These are phyloP conservation scores for Ctenoplectra terminalis DNA, from an alignment of 1,140 invertebrate species.

Conservation along the genomic window DNA sequence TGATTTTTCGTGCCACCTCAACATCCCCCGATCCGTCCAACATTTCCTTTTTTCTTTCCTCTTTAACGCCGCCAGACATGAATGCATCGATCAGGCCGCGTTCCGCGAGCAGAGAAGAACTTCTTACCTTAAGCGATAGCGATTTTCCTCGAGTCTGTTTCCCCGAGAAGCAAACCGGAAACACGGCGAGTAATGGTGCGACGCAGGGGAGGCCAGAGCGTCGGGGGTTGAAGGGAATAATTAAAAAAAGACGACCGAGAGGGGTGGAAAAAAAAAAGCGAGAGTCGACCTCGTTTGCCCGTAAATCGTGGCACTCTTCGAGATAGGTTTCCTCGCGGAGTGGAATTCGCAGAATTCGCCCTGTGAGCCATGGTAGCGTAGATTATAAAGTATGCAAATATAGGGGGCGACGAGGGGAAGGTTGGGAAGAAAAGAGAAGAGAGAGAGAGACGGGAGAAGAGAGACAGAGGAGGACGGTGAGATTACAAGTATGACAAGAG, in stretches of 20 bases:
- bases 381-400: slow-evolving; percentile 75
- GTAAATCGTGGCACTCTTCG: slow-evolving; percentile 47
- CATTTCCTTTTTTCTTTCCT: slow-evolving; percentile 48
- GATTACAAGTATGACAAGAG: slow-evolving; percentile 61
- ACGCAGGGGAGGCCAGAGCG: background rate
- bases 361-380: slow-evolving; percentile 1
- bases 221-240: background rate
- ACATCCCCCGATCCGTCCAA: slow-evolving; percentile 61
- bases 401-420: background rate
- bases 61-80: background rate
- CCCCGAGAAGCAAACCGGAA: slow-evolving; percentile 8
- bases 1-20: slow-evolving; percentile 62
- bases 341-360: slow-evolving; percentile 56
- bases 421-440: slow-evolving; percentile 6
- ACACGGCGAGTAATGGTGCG: background rate
- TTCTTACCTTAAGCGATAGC: slow-evolving; percentile 52
- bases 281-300: slow-evolving; percentile 30
- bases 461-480: slow-evolving; percentile 39
- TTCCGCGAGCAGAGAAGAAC: slow-evolving; percentile 37
- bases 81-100: slow-evolving; percentile 56
- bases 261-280: background rate
- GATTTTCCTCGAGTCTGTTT: slow-evolving; percentile 41
- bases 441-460: background rate
- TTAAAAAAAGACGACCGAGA: slow-evolving; percentile 41
- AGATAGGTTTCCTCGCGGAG: slow-evolving; percentile 54